Conservation (phyloP, 2,113 vertebrate species). For the Tringa solitaria region DNA sequence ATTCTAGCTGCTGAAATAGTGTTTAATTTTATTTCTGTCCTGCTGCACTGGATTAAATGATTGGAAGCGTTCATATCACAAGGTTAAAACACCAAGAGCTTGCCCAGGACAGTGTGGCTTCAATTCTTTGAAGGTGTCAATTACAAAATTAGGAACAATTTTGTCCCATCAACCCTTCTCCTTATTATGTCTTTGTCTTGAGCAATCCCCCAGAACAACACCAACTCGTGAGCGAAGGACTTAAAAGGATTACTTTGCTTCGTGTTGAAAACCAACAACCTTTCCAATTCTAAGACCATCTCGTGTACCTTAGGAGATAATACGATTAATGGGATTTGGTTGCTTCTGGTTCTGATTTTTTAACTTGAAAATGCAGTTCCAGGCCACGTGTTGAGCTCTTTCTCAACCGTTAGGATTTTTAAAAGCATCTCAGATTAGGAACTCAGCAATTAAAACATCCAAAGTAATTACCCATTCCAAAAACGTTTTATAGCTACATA, state of each 20-base stretch:
- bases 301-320: background rate
- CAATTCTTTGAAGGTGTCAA: background rate
- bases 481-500: background rate
- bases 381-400: fast-evolving
- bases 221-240: background rate
- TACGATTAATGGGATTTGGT: background rate
- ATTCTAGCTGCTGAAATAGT: background rate
- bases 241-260: background rate
- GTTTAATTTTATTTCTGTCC: background rate
- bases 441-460: background rate
- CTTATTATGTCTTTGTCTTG: background rate
- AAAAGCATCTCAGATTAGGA: background rate
- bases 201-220: background rate
- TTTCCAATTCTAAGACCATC: background rate
- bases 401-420: background rate
- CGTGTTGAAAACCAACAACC: background rate
- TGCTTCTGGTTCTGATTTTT: background rate
- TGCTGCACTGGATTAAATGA: background rate
- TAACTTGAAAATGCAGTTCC: background rate
- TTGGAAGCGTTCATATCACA: background rate
- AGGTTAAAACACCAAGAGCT: background rate
- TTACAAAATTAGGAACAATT: background rate
- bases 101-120: background rate
- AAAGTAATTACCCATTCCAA: background rate
- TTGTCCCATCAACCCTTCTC: background rate